Evolutionary conservation across 2,888 invertebrate genomes (phyloP).

Genomic region (Aethes cnicana): DNA sequence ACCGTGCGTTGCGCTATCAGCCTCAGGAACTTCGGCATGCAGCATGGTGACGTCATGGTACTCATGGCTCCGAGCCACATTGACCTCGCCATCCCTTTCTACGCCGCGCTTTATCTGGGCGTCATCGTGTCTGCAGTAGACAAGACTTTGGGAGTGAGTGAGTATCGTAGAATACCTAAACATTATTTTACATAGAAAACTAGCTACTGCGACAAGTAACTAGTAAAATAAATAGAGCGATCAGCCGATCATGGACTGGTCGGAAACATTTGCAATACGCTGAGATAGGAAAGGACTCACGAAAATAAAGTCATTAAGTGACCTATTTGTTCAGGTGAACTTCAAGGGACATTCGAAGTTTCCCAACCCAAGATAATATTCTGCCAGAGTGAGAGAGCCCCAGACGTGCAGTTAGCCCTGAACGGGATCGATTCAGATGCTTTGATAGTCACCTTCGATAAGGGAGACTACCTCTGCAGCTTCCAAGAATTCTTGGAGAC

Average conservation of each 20-base stretch:
- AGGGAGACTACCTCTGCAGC: slow-evolving; percentile 46
- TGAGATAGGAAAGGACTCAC: no score
- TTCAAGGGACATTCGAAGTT: slow-evolving; percentile 43
- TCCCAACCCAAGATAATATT: slow-evolving; percentile 51
- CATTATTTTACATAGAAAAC: no score
- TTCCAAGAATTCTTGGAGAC: slow-evolving; percentile 46
- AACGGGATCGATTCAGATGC: slow-evolving; percentile 44
- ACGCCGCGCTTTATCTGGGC: slow-evolving; percentile 71
- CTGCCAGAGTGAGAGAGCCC: slow-evolving; percentile 51
- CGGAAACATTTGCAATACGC: no score
- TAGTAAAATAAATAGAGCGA: no score
- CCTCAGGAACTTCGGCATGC: slow-evolving; percentile 57
- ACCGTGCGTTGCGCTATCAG: slow-evolving; percentile 66
- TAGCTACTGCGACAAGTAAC: no score
- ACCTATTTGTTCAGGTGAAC: slow-evolving; percentile 47
- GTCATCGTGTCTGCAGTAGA: slow-evolving; percentile 54
- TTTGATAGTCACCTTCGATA: slow-evolving; percentile 50
- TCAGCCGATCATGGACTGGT: no score
- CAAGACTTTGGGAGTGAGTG: slow-evolving; percentile 48
- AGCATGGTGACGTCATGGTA: slow-evolving; percentile 64
- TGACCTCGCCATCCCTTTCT: slow-evolving; percentile 65
- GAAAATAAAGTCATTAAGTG: no score
- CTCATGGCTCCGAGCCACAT: slow-evolving; percentile 71
- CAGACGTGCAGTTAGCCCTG: slow-evolving; percentile 48
- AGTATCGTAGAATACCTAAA: slow-evolving; percentile 36